Conservation (phyloP, 2,888 invertebrate genomes). For the Apodemia duryi region DNA sequence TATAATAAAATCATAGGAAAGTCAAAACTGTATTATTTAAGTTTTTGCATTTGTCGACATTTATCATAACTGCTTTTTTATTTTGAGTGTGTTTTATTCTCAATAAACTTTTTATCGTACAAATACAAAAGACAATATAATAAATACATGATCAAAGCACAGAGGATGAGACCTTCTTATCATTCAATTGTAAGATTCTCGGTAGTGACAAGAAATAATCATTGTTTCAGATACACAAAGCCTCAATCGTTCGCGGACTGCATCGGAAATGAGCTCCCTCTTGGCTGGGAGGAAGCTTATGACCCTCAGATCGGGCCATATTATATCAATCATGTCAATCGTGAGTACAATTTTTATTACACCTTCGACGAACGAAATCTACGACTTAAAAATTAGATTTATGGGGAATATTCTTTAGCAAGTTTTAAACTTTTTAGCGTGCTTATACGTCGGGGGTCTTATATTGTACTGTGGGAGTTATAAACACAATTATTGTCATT, state of each 20-base stretch:
- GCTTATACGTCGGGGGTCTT: neutral
- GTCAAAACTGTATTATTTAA: too few species aligned
- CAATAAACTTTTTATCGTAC: neutral
- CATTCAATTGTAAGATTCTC: slow-evolving; percentile 29
- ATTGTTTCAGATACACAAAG: slow-evolving; percentile 93
- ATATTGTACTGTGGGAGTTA: neutral
- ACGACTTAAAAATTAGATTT: slow-evolving; percentile 7
- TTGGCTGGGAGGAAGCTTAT: slow-evolving; percentile 98
- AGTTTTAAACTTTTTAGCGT: neutral
- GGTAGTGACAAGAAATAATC: slow-evolving; percentile 34
- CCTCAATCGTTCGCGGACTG: slow-evolving; percentile 98
- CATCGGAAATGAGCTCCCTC: slow-evolving; percentile 96
- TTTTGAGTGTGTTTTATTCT: too few species aligned
- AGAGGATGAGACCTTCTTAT: slow-evolving; percentile 25
- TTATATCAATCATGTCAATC: slow-evolving; percentile 97
- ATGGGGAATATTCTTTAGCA: neutral
- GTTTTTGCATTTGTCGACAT: too few species aligned
- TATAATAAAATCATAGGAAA: too few species aligned
- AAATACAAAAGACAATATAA: neutral
- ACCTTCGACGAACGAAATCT: slow-evolving; percentile 3
- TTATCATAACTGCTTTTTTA: too few species aligned
- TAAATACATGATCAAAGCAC: neutral
- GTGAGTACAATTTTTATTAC: slow-evolving; percentile 80
- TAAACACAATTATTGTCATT: too few species aligned
- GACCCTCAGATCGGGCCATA: slow-evolving; percentile 96